These are phyloP conservation scores for Micromesistius poutassou DNA, from an alignment of 2,797 vertebrate species.

Conservation along the genomic window DNA sequence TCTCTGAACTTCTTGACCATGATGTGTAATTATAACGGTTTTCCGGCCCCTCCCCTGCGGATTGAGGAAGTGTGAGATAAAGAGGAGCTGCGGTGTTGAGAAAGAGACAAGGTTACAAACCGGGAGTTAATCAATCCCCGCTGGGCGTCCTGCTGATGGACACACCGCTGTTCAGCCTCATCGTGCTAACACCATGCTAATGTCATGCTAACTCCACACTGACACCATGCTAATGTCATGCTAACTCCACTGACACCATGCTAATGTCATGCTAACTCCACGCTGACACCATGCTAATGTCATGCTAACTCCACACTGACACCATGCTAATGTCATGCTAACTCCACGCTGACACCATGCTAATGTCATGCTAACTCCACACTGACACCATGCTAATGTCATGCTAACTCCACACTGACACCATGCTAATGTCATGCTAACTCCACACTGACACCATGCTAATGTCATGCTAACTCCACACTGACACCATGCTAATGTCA, in stretches of 20 bases:
- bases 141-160: not conserved
- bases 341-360: not conserved
- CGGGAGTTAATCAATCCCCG: not conserved
- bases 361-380: not conserved
- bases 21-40: conserved; percentile 53
- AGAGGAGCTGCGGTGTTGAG: conserved; percentile 40
- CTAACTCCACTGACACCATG: too few species aligned
- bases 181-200: not conserved
- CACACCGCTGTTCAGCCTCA: not conserved
- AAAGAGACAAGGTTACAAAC: conserved; percentile 32
- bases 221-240: not conserved
- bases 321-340: not conserved
- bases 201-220: not conserved
- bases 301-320: not conserved
- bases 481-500: not conserved
- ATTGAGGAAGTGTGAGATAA: conserved; percentile 55
- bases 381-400: too few species aligned
- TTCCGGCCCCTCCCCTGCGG: conserved; percentile 37
- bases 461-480: not conserved
- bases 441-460: not conserved
- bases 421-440: too few species aligned
- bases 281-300: too few species aligned
- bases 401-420: too few species aligned
- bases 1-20: not conserved
- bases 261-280: too few species aligned